These are phyloP conservation scores for Pseudopodoces humilis DNA, from an alignment of 2,113 vertebrate species.

Conservation along the genomic window DNA sequence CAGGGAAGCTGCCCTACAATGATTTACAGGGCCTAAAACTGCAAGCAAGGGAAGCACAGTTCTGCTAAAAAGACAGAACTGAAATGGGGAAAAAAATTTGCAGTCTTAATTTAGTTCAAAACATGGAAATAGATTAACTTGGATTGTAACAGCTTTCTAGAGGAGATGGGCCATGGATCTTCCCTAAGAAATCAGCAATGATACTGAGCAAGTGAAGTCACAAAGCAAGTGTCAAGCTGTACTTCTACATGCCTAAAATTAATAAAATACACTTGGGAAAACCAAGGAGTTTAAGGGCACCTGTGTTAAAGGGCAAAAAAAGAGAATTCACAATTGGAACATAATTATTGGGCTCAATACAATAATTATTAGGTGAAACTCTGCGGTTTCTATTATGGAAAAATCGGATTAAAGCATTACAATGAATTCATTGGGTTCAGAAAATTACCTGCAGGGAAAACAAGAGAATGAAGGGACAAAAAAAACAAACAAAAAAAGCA, in stretches of 20 bases:
- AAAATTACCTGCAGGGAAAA: not conserved
- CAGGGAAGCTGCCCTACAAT: not conserved
- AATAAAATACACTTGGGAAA: not conserved
- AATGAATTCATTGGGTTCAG: not conserved
- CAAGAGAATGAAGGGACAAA: not conserved
- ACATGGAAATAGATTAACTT: not conserved
- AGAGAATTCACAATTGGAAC: not conserved
- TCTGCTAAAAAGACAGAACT: not conserved
- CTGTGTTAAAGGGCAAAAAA: not conserved
- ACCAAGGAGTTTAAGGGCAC: not conserved
- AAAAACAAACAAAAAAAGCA: not conserved
- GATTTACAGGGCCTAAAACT: not conserved
- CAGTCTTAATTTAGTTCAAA: not conserved
- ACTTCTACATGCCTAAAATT: not conserved
- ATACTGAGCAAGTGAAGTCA: not conserved
- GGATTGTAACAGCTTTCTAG: not conserved
- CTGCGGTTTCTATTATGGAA: not conserved
- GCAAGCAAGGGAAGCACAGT: not conserved
- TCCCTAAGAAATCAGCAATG: not conserved
- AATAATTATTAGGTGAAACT: not conserved
- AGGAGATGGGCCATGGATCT: not conserved
- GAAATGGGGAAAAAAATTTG: not conserved
- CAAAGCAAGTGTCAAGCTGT: fast-evolving
- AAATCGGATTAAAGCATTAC: not conserved
- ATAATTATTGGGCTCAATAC: not conserved